These are phyloP conservation scores for Tetragnatha versicolor DNA, from an alignment of 1,140 invertebrate species.

Conservation along the genomic window DNA sequence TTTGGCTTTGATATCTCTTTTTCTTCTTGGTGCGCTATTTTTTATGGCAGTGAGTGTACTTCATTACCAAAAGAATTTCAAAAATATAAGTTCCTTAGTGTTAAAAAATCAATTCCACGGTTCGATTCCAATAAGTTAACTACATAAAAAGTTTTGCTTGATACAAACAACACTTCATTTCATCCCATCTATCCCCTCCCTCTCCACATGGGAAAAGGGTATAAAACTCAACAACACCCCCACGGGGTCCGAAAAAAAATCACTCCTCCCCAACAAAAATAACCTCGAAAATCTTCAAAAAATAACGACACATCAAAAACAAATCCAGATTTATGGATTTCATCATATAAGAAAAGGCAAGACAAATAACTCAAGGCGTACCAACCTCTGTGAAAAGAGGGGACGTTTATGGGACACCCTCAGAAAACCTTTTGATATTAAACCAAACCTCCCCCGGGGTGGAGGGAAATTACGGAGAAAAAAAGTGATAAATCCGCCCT, in stretches of 20 bases:
- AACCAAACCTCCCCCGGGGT: slow-evolving; percentile 7
- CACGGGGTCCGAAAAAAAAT: not conserved
- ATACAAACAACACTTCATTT: too few species aligned
- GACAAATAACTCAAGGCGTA: slow-evolving; percentile 29
- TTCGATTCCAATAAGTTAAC: too few species aligned
- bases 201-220: not conserved
- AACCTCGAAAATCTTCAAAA: not conserved
- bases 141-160: too few species aligned
- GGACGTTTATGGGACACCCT: slow-evolving; percentile 26
- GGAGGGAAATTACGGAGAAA: slow-evolving; percentile 5
- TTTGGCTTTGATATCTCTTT: too few species aligned
- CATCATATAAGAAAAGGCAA: slow-evolving; percentile 31
- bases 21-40: too few species aligned
- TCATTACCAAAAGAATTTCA: too few species aligned
- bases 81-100: too few species aligned
- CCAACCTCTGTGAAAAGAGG: slow-evolving; percentile 19
- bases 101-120: too few species aligned
- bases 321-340: slow-evolving; percentile 34
- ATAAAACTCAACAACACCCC: not conserved
- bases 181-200: not conserved
- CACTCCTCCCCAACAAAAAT: not conserved
- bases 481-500: slow-evolving; percentile 37
- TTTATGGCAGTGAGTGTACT: too few species aligned
- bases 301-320: not conserved
- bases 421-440: slow-evolving; percentile 30